These are phyloP conservation scores for Climacteris rufus DNA, from an alignment of 2,113 vertebrate genomes.

Conservation along the genomic window DNA sequence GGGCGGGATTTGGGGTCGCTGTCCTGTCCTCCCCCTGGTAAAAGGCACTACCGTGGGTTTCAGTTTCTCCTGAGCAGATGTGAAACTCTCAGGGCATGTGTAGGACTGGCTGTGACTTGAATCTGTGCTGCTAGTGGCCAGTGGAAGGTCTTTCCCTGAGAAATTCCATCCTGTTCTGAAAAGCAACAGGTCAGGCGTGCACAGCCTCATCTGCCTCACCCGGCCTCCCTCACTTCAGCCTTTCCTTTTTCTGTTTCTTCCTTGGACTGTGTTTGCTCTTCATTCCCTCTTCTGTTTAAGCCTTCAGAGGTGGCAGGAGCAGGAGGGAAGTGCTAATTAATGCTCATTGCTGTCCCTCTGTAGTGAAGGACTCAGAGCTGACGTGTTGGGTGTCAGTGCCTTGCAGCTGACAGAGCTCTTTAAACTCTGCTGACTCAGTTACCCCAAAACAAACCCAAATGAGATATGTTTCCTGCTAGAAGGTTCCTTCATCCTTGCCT, in stretches of 20 bases:
- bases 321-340: conserved; percentile 31
- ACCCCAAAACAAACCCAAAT: conserved; percentile 1
- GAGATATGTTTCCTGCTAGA: neutral
- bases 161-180: neutral
- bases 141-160: neutral
- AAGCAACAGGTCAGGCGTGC: rapidly evolving
- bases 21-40: neutral
- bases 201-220: neutral
- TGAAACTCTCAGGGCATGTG: neutral
- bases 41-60: neutral
- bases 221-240: neutral
- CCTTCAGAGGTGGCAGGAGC: neutral
- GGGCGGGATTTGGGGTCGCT: rapidly evolving
- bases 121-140: neutral
- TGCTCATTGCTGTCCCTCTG: neutral
- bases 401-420: neutral
- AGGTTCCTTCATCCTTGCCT: conserved; percentile 31
- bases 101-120: neutral
- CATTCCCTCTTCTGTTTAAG: neutral
- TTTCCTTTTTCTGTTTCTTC: neutral
- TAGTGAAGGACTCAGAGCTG: conserved; percentile 3
- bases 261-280: neutral
- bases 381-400: neutral
- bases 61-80: neutral
- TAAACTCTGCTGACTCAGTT: conserved; percentile 42